A percentile compares a stretch with the other conserved stretches of the same genome.
These are phyloP conservation scores for Limulus polyphemus DNA, from an alignment of 2,888 invertebrate species.

Conservation along the genomic window DNA sequence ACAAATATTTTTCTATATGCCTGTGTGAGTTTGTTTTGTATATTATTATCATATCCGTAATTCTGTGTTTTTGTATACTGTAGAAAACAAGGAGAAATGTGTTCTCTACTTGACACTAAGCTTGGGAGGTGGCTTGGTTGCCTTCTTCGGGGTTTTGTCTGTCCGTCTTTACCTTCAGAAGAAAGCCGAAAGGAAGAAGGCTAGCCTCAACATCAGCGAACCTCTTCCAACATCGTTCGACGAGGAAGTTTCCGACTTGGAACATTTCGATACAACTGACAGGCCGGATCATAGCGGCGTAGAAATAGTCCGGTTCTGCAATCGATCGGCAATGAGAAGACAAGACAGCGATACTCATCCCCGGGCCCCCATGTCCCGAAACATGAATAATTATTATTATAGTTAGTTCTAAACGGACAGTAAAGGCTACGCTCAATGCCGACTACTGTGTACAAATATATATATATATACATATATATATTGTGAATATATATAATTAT, in stretches of 20 bases:
- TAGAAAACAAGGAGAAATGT: constrained; percentile 65
- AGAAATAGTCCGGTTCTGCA: constrained; percentile 20
- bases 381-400: constrained; percentile 27
- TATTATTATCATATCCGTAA: neutral
- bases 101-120: constrained; percentile 55
- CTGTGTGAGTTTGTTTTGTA: too few relatives aligned
- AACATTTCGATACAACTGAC: constrained; percentile 10
- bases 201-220: constrained; percentile 15
- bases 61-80: constrained; percentile 12
- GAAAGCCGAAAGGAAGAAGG: constrained; percentile 12
- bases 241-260: too few relatives aligned
- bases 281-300: constrained; percentile 17
- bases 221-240: constrained; percentile 1
- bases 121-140: constrained; percentile 19
- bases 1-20: too few relatives aligned
- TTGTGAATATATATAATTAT: too few relatives aligned
- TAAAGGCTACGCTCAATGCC: too few relatives aligned
- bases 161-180: constrained; percentile 24
- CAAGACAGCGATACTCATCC: constrained; percentile 38
- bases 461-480: too few relatives aligned
- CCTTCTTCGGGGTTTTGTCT: constrained; percentile 21
- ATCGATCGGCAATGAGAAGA: constrained; percentile 25
- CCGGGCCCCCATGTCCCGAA: constrained; percentile 34
- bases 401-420: constrained; percentile 13
- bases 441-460: too few relatives aligned